Evolutionary conservation across 2,888 invertebrate genomes (phyloP), one percentile per base, ranked within the genome.

Genomic region (Eurois occulta): DNA sequence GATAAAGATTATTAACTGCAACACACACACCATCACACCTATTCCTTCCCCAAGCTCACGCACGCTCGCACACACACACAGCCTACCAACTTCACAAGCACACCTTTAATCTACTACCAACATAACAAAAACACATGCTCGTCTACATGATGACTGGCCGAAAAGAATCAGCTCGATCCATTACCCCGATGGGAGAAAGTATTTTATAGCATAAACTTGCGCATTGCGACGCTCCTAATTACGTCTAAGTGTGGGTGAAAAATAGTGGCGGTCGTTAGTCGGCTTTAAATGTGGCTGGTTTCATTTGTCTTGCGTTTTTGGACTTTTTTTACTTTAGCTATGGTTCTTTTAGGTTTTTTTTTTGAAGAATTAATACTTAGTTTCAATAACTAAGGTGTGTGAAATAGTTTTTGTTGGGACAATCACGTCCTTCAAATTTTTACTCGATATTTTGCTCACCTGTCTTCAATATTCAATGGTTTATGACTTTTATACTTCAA

Each of bases 171-270:
- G 81, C 91, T 87, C 89, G 81, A 88, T 80, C 93, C 94, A 94
- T 94, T 94, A 92, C 91, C 89, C 92, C 93, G 92, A 94, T 94
- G 94, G 94, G 94, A 94, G 91, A 92, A 94, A 93, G 93, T 93
- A 93, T 93, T 94, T 93, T 93, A 94, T 91, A 83, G 86, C 80
- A 83, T 87, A 88, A 91, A 90, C 88, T 91, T 90, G 85, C 90
- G 89, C 90, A 90, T 87, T 87, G 89, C 88, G 88, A 77, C 84
- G 81, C 76, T 78, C 84, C 89, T 93, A 93, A 93, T 92, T 91
- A 91, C 92, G 86, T 87, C 83, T 84, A 87, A 89, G 85, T 86
- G 85, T 86, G 84, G 74, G 87, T 86, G 85, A 88, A 88, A 88
- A 85, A 87, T 87, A 85, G 87, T 83, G 70, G 73, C n/a, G 62